Percentiles rank a stretch among this genome's conserved stretches.
These are phyloP conservation scores for Slavum lentiscoides DNA, from an alignment of 2,888 invertebrate genomes.

Conservation along the genomic window DNA sequence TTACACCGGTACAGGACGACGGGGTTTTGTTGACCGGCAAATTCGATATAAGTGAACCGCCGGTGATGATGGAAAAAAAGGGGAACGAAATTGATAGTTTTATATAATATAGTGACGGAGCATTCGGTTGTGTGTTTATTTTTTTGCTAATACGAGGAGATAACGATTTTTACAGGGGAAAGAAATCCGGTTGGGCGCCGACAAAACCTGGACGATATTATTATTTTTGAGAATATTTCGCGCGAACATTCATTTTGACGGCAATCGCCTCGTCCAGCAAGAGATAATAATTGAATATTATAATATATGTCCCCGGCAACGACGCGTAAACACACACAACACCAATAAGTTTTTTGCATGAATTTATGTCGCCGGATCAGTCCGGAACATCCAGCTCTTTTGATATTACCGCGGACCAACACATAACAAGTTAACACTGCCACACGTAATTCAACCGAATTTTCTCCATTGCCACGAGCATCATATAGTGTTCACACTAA, in stretches of 20 bases:
- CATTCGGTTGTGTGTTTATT: no score
- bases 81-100: background rate
- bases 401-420: no score
- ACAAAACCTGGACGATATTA: background rate
- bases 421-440: no score
- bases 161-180: background rate
- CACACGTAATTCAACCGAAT: no score
- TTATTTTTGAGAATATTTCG: no score
- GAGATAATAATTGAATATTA: constrained; percentile 41
- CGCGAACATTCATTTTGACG: no score
- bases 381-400: constrained; percentile 40
- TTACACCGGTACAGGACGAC: background rate
- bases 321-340: background rate
- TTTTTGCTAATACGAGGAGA: background rate
- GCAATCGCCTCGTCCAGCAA: no score
- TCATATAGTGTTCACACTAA: no score
- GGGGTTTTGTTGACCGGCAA: constrained; percentile 17
- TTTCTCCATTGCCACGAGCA: no score
- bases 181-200: no score
- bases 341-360: constrained; percentile 28
- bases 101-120: no score
- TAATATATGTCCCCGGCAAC: background rate
- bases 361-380: constrained; percentile 44
- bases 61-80: no score
- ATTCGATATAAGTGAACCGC: constrained; percentile 24